Evolutionary conservation across 2,797 vertebrate genomes (phyloP), one percentile per base, ranked within the genome.

Genomic region (Pipistrellus kuhlii): DNA sequence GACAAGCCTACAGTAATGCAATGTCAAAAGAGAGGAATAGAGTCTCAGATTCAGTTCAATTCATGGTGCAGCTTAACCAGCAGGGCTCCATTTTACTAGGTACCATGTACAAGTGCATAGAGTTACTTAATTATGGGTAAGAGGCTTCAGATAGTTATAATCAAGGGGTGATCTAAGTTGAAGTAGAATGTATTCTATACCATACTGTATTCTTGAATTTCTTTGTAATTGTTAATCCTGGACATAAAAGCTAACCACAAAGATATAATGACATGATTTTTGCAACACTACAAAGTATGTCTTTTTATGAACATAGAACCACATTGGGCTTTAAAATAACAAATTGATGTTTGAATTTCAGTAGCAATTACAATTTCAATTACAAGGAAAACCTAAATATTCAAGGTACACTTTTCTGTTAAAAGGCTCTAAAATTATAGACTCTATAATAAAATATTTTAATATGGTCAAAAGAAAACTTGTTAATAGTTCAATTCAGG

Each of bases 141-240:
- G 82, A 93, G 57, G 38, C 85, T 84, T 90, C 72, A 96, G 57
- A 88, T 85, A 55, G 17, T 75, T 95, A 93, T 82, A 87, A 68
- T 32, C 76, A 83, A 80, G 51, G 8, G 7, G 32, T 27, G 85
- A 81, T 84, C 59, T n/a, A 87, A 32, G 55, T 21, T 62, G 30
- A 41, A 72, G 35, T 69, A 23, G 8, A 18, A 1, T 11, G 20
- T 27, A 72, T 55, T 78, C 44, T 30, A 7, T 46, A 57, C 18
- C 38, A 77, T 17, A 46, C 8, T 3, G 2, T 51, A 66, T 20
- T 35, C 78, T 91, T 64, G 18, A 90, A 81, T 68, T 72, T 44
- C 51, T 91, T 91, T 76, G 18, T 69, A 51, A 59, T 76, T 66
- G 38, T 7, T 10, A 46, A 57, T 59, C 12, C 23, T 48, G 48